Conservation (phyloP, 1,140 invertebrate species). For the Drosophila busckii region DNA sequence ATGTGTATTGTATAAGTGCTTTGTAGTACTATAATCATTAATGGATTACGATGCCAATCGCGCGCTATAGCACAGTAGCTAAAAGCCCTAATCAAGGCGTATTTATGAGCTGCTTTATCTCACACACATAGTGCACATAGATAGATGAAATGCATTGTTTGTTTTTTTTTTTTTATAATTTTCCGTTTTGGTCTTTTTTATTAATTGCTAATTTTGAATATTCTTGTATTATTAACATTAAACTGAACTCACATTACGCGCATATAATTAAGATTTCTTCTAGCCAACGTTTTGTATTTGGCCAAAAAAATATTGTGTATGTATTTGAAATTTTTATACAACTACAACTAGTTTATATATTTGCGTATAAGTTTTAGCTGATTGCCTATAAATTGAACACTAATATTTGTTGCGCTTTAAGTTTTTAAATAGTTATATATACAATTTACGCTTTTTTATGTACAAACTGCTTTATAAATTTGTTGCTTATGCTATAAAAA, state of each 20-base stretch:
- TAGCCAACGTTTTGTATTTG: constrained; percentile 11
- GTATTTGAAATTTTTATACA: too few species aligned
- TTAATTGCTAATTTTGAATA: constrained; percentile 5
- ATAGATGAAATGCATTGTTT: constrained; percentile 31
- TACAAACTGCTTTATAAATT: constrained; percentile 27
- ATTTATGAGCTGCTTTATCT: constrained; percentile 49
- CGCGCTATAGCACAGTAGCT: constrained; percentile 50
- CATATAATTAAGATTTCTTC: constrained; percentile 48
- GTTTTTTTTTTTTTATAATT: constrained; percentile 4
- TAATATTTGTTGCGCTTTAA: constrained; percentile 24
- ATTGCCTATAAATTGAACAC: constrained; percentile 50
- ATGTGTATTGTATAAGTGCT: constrained; percentile 12
- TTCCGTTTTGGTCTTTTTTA: constrained; percentile 23
- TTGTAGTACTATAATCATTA: constrained; percentile 52
- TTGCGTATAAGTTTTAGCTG: constrained; percentile 11
- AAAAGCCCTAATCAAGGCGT: constrained; percentile 65
- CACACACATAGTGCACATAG: background rate
- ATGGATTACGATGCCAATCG: constrained; percentile 68
- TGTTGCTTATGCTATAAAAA: constrained; percentile 1
- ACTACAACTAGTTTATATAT: constrained; percentile 43
- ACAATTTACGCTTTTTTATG: constrained; percentile 25
- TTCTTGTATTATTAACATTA: constrained; percentile 37
- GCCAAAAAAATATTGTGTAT: constrained; percentile 32
- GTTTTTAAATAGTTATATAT: constrained; percentile 29
- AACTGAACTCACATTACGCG: constrained; percentile 46